These are phyloP conservation scores for Champsocephalus gunnari DNA, from an alignment of 2,797 vertebrate species.

Conservation along the genomic window DNA sequence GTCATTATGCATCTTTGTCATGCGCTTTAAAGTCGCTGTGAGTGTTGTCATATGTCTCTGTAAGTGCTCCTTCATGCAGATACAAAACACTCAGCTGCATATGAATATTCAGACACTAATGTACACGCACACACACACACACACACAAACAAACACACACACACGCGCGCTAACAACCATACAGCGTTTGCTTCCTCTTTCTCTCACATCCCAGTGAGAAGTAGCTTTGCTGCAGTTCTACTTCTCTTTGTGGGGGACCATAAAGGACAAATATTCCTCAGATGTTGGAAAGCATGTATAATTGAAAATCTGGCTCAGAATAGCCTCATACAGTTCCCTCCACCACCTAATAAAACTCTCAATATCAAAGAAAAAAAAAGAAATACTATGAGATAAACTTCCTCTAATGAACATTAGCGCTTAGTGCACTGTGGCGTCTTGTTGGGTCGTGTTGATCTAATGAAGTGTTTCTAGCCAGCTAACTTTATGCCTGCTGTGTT, in stretches of 20 bases:
- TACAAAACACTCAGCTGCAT: conserved; percentile 15
- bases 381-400: conserved; percentile 19
- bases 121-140: background rate
- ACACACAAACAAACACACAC: background rate
- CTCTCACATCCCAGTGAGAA: conserved; percentile 32
- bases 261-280: conserved; percentile 61
- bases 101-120: conserved; percentile 55
- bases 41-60: conserved; percentile 25
- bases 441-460: conserved; percentile 8
- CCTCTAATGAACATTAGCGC: conserved; percentile 26
- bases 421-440: conserved; percentile 31
- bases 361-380: background rate
- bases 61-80: conserved; percentile 37
- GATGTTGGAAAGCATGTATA: conserved; percentile 66
- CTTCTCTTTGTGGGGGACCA: conserved; percentile 48
- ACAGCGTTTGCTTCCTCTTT: conserved; percentile 18
- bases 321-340: conserved; percentile 21
- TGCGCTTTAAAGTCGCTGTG: conserved; percentile 16
- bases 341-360: conserved; percentile 20
- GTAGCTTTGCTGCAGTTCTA: conserved; percentile 39
- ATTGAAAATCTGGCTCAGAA: conserved; percentile 58
- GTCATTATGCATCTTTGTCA: conserved; percentile 22
- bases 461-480: conserved; percentile 10
- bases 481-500: conserved; percentile 33
- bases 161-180: conserved; percentile 2